Evolutionary conservation across 92 coral and sea anemone genomes (phyloP).

Genomic region (Parazoanthus atlanticus): DNA sequence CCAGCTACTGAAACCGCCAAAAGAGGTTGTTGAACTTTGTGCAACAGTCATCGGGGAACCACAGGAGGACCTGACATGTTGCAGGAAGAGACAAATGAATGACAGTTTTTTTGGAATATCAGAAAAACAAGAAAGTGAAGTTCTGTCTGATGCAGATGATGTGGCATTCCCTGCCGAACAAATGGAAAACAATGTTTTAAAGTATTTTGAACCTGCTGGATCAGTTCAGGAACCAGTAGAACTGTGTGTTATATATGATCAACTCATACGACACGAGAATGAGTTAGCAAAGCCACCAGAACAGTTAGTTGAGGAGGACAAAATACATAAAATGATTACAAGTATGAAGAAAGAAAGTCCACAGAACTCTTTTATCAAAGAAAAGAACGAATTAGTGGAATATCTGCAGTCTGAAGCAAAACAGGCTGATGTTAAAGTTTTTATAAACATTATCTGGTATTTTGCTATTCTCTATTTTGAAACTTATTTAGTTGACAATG

Average conservation of each 20-base stretch:
- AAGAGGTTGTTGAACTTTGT: conserved; percentile 17
- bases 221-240: conserved; percentile 16
- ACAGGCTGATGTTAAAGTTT: not conserved
- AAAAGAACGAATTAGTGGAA: conserved; percentile 12
- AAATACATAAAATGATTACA: not conserved
- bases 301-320: not conserved
- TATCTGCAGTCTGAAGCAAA: not conserved
- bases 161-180: no score
- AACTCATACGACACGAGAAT: not conserved
- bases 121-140: conserved; percentile 20
- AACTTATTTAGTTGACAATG: conserved; percentile 7
- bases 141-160: conserved; percentile 16
- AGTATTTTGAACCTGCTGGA: conserved; percentile 1
- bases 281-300: conserved; percentile 1
- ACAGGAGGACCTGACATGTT: conserved; percentile 23
- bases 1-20: conserved; percentile 18
- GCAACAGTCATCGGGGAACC: not conserved
- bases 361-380: not conserved
- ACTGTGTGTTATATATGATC: conserved; percentile 24
- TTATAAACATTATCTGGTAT: conserved; percentile 17
- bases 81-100: conserved; percentile 3
- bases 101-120: conserved; percentile 10
- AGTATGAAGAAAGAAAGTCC: not conserved
- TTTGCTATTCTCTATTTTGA: not conserved
- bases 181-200: no score